Evolutionary conservation across 30 jellyfish, hydroid and myxozoan species (phyloP).

Genomic region (Pseudorhiza aurosa): DNA sequence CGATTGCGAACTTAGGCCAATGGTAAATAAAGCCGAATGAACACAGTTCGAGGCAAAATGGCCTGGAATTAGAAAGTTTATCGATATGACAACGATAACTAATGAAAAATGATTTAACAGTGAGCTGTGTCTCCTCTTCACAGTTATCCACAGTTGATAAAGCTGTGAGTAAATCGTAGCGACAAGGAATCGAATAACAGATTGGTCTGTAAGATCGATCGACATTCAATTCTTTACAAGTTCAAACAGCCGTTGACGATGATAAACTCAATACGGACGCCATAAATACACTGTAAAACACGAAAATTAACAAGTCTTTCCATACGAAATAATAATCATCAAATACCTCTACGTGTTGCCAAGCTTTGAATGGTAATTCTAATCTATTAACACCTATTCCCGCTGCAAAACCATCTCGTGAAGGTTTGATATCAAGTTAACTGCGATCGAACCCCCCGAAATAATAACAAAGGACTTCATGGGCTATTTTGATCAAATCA

Average conservation of each 20-base stretch:
- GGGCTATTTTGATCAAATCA: background rate
- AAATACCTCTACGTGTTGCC: conserved; percentile 8
- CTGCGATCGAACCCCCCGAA: conserved; percentile 2
- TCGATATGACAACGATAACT: no score
- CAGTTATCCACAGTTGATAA: conserved; percentile 47
- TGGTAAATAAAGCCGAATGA: background rate
- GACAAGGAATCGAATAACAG: conserved; percentile 55
- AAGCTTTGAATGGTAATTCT: background rate
- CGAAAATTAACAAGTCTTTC: background rate
- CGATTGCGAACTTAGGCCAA: background rate
- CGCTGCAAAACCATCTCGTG: background rate
- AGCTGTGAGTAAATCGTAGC: conserved; percentile 48
- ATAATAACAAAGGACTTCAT: background rate
- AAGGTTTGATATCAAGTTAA: no score
- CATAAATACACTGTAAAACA: conserved; percentile 23
- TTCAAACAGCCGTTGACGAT: conserved; percentile 73
- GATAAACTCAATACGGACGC: conserved; percentile 52
- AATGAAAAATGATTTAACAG: no score
- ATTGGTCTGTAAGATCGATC: conserved; percentile 64
- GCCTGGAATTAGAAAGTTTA: no score
- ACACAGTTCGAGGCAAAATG: background rate
- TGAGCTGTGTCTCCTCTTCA: conserved; percentile 26
- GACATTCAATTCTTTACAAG: conserved; percentile 63
- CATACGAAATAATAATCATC: background rate
- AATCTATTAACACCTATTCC: background rate